A percentile compares a stretch with the other conserved stretches of the same genome.
phyloP scores from a whole-genome alignment of 1,140 invertebrate species.

The Panulirus ornatus region DNA sequence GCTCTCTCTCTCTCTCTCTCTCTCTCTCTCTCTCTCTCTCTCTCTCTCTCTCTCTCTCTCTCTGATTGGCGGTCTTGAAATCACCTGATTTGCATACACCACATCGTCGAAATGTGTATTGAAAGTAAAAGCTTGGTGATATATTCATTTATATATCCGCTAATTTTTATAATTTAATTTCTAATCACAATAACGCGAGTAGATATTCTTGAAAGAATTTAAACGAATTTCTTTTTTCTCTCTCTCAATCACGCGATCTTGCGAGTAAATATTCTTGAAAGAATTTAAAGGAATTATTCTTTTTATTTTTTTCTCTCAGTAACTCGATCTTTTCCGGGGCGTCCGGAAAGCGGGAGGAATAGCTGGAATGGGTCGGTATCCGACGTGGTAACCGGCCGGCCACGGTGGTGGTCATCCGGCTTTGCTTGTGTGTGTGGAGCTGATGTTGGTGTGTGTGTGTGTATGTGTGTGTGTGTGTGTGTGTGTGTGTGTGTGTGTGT shows the following conservation, averaged over 20 bases:
- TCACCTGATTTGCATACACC: background rate
- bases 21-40: constrained; percentile 33
- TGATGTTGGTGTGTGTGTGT: background rate
- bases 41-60: background rate
- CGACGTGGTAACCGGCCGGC: background rate
- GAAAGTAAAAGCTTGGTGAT: background rate
- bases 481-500: constrained; percentile 29
- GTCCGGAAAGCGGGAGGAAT: too few relatives aligned
- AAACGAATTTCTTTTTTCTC: background rate
- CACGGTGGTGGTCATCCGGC: background rate
- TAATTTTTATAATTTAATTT: background rate
- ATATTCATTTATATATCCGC: background rate
- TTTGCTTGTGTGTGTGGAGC: background rate
- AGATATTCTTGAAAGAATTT: background rate
- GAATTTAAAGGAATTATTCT: background rate
- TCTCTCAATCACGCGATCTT: too few relatives aligned
- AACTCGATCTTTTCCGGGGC: too few relatives aligned
- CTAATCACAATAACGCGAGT: background rate
- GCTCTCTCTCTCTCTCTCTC: too few relatives aligned
- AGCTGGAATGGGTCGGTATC: background rate
- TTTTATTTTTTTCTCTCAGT: background rate
- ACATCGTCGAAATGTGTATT: background rate
- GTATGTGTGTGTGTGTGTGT: constrained; percentile 44
- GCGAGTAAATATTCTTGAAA: too few relatives aligned
- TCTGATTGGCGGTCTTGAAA: background rate